Percentiles rank a stretch among this genome's conserved stretches.
phyloP scores from a whole-genome alignment of 1,140 invertebrate species.

The Trachymyrmex cornetzi region DNA sequence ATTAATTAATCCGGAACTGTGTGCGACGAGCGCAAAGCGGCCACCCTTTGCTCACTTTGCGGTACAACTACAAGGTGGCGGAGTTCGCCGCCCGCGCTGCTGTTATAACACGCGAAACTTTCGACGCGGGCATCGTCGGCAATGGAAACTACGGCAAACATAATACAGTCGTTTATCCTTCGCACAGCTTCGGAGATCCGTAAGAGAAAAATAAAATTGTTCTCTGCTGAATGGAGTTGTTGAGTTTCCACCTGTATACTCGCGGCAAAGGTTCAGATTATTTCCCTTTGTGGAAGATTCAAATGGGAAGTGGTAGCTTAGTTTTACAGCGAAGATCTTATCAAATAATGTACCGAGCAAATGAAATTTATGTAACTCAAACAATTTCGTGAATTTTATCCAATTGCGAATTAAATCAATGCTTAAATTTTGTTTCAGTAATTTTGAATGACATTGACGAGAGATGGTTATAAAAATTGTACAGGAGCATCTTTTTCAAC shows the following conservation, averaged over 20 bases:
- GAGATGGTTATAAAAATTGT: neutral
- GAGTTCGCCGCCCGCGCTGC: constrained; percentile 7
- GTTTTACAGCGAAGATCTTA: neutral
- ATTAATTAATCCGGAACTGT: constrained; percentile 65
- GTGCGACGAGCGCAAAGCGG: constrained; percentile 40
- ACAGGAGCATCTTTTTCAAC: neutral
- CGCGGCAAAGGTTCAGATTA: neutral
- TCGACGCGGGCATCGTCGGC: neutral
- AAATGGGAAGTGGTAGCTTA: neutral
- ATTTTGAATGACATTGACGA: neutral
- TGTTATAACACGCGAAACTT: constrained; percentile 42
- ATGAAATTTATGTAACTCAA: constrained; percentile 3
- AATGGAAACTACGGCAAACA: neutral
- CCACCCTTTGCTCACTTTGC: constrained; percentile 38
- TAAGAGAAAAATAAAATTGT: constrained; percentile 26
- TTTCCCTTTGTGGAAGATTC: neutral
- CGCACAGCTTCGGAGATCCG: neutral
- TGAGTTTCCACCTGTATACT: neutral
- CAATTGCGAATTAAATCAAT: neutral
- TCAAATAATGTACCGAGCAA: neutral
- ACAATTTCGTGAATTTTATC: too few species aligned
- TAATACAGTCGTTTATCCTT: constrained; percentile 52
- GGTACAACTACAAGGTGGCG: constrained; percentile 22
- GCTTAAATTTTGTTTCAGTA: neutral
- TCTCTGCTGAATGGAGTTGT: neutral